Percentiles rank a stretch among this genome's conserved stretches.
These are phyloP conservation scores for Florisuga fusca DNA, from an alignment of 2,797 vertebrate species.

Conservation along the genomic window DNA sequence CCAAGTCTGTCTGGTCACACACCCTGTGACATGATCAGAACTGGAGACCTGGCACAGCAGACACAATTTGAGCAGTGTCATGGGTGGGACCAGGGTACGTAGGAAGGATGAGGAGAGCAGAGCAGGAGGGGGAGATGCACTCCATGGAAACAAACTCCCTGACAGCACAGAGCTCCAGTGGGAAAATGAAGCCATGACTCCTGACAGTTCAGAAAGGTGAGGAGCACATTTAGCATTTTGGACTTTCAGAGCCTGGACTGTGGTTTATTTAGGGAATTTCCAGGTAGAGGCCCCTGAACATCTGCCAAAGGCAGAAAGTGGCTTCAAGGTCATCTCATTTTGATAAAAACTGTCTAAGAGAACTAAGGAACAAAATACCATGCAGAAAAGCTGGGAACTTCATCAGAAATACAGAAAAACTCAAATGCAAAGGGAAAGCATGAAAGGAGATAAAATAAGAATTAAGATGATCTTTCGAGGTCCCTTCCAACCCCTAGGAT, in stretches of 20 bases:
- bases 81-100: accelerated
- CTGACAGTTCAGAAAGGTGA: not conserved
- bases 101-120: not conserved
- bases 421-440: not conserved
- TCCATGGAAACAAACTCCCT: not conserved
- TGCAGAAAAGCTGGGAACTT: not conserved
- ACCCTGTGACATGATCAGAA: not conserved
- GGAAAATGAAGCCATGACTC: not conserved
- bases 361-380: not conserved
- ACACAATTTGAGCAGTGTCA: not conserved
- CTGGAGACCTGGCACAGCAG: not conserved
- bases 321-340: not conserved
- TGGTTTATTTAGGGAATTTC: not conserved
- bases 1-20: not conserved
- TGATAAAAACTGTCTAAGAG: not conserved
- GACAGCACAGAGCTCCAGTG: not conserved
- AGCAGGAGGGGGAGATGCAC: not conserved
- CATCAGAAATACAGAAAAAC: not conserved
- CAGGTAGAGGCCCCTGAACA: not conserved
- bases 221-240: not conserved
- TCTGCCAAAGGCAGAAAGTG: not conserved
- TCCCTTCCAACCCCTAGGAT: too few relatives aligned
- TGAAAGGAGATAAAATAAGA: not conserved
- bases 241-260: not conserved
- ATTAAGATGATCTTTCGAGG: too few relatives aligned